Base-by-base conservation (phyloP, 2,113 vertebrate genomes). In the Myotis lucifugus region DNA sequence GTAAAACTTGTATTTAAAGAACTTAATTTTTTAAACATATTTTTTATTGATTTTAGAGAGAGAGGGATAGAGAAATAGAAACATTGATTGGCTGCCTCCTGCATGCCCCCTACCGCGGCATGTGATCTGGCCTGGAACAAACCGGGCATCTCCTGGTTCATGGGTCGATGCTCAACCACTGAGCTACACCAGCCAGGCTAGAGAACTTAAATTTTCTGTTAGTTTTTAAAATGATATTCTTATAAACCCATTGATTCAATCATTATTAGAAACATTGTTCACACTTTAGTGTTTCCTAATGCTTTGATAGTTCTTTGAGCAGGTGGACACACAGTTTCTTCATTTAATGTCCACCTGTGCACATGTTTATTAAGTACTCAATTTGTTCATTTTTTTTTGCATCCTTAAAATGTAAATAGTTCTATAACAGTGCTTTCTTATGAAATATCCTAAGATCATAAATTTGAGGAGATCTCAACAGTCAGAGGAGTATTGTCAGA, bases 251-350 rank as follows among this genome's bases (percentile, higher is more conserved):
- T 27, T 37, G 21, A 73, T 29, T 81, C n/a, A 1, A 88, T 81
- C 19, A n/a, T 42, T 90, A 96, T 97, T 90, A 91, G 85, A 94
- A 96, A 94, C 27, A 40, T 50, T 74, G 5, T 79, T 94, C 32
- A 78, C 66, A 48, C 52, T 59, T 15, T n/a, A 42, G 12, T 70
- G 90, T 94, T 90, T 94, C 50, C 54, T 85, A 32, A 78, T 92
- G 42, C 73, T 92, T 73, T 25, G 9, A 21, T 50, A 78, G 61
- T 90, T 76, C 48, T 90, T 61, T 37, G 25, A 95, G 77, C 94
- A 96, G 90, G 82, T 97, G 90, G 88, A 66, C 34, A 92, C 18
- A 34, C 87, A 96, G 90, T 96, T 95, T 94, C 90, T 87, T 94
- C 82, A 54, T 66, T 91, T 85, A 56, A 42, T 91, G 86, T 52